phyloP scores from a whole-genome alignment of 1,140 invertebrate species.

The Micrasema longulum region DNA sequence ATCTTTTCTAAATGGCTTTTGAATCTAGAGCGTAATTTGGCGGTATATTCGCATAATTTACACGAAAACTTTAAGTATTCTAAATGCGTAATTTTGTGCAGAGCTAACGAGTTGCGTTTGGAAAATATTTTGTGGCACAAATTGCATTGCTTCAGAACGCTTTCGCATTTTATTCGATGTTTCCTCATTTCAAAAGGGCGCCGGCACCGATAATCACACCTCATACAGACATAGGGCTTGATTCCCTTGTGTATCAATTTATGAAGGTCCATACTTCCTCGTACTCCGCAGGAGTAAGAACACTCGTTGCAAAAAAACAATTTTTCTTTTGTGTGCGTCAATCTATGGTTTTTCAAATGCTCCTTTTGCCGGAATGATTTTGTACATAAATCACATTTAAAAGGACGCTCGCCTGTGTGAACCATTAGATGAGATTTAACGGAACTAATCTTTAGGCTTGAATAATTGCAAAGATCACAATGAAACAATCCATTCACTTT shows the following conservation, averaged over 20 bases:
- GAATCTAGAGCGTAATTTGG: constrained; percentile 4
- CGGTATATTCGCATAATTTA: constrained; percentile 7
- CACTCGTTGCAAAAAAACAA: constrained; percentile 30
- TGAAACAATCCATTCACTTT: constrained; percentile 14
- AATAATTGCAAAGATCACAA: constrained; percentile 32
- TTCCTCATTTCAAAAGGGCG: constrained; percentile 26
- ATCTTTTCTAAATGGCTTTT: constrained; percentile 21
- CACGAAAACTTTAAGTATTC: constrained; percentile 9
- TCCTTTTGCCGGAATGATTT: constrained; percentile 8
- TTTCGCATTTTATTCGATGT: constrained; percentile 12
- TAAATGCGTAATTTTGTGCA: constrained; percentile 19
- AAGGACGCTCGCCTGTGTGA: constrained; percentile 32
- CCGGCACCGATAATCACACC: constrained; percentile 23
- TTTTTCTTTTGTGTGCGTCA: constrained; percentile 30
- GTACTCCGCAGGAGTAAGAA: neutral
- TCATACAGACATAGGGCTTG: constrained; percentile 18
- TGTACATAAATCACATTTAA: constrained; percentile 19
- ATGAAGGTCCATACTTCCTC: constrained; percentile 14
- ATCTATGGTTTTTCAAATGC: constrained; percentile 25
- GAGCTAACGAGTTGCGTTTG: neutral
- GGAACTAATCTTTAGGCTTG: constrained; percentile 9
- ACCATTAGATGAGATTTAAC: constrained; percentile 32
- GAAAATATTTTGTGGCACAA: constrained; percentile 22
- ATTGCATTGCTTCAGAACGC: neutral
- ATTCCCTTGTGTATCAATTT: constrained; percentile 27